These are phyloP conservation scores for Pedionomus torquatus DNA, from an alignment of 2,113 vertebrate species.

Conservation along the genomic window DNA sequence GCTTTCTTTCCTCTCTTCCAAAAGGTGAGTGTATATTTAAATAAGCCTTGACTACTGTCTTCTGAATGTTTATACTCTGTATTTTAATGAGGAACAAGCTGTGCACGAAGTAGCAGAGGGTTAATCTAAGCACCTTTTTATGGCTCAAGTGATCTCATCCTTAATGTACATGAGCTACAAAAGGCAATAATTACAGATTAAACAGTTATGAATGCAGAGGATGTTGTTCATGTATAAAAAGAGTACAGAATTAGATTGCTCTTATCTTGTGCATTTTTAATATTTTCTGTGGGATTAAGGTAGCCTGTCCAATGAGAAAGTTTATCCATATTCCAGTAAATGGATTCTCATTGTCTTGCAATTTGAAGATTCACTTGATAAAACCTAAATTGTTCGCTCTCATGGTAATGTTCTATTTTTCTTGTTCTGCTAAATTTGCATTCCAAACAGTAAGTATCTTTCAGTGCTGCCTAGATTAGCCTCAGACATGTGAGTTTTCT, in stretches of 20 bases:
- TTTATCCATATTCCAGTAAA: not conserved
- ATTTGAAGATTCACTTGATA: not conserved
- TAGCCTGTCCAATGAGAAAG: not conserved
- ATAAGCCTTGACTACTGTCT: not conserved
- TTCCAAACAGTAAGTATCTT: not conserved
- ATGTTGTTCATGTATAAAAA: not conserved
- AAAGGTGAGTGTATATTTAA: not conserved
- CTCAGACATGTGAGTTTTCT: not conserved
- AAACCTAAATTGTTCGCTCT: not conserved
- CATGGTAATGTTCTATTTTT: not conserved
- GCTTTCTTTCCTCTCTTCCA: not conserved
- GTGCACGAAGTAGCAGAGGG: not conserved
- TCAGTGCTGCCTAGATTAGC: not conserved
- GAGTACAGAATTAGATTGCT: not conserved
- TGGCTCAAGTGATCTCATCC: not conserved
- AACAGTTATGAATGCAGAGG: not conserved
- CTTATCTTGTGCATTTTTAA: not conserved
- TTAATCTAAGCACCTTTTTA: conserved; percentile 4
- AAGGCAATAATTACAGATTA: not conserved
- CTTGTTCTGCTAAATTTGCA: not conserved
- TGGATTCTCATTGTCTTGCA: not conserved
- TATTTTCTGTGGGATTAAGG: not conserved
- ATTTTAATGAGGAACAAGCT: not conserved
- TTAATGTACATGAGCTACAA: not conserved
- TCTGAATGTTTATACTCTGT: not conserved